phyloP scores from a whole-genome alignment of 2,113 vertebrate genomes.

The Delphinus delphis region DNA sequence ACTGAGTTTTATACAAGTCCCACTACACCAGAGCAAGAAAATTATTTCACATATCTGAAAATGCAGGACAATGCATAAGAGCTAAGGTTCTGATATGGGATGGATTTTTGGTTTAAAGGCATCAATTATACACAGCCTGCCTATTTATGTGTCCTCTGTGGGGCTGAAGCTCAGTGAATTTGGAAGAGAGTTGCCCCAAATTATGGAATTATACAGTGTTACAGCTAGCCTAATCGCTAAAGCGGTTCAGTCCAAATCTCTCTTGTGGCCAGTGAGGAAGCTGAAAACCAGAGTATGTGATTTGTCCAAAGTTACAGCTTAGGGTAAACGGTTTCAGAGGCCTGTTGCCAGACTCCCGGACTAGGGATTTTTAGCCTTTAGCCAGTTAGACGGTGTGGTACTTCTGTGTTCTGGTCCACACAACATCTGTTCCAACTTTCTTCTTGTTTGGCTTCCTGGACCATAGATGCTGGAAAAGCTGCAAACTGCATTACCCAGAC shows the following conservation, averaged over 20 bases:
- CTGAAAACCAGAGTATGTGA: neutral
- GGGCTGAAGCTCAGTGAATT: neutral
- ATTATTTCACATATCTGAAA: slow-evolving; percentile 34
- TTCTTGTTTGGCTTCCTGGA: neutral
- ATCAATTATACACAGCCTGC: neutral
- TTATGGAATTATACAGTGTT: neutral
- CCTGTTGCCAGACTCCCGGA: neutral
- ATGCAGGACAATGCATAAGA: neutral
- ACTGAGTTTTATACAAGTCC: neutral
- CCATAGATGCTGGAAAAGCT: neutral
- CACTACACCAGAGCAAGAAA: neutral
- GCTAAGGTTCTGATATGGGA: neutral
- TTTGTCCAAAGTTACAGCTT: neutral
- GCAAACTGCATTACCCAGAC: neutral
- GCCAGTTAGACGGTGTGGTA: neutral
- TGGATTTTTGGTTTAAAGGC: slow-evolving; percentile 20
- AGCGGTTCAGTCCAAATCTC: neutral
- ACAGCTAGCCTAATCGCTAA: neutral
- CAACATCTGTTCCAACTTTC: neutral
- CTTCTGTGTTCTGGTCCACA: neutral
- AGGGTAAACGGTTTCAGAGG: neutral
- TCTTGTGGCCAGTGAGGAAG: neutral
- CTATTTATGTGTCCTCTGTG: neutral
- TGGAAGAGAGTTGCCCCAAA: neutral
- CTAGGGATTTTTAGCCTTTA: neutral